Conservation (phyloP, 2,797 vertebrate species). For the Lemur catta region DNA sequence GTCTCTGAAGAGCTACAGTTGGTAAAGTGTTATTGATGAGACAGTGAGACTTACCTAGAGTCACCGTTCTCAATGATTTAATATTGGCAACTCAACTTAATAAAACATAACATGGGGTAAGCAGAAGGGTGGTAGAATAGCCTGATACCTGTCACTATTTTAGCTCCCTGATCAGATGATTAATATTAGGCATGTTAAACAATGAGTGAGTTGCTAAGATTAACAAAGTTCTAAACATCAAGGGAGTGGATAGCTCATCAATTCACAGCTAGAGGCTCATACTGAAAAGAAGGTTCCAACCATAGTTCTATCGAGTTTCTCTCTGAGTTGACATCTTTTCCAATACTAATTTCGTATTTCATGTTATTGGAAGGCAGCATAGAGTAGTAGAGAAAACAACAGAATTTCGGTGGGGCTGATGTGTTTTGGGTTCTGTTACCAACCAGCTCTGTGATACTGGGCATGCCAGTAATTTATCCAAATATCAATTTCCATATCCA, state of each 20-base stretch:
- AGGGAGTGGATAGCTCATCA: neutral
- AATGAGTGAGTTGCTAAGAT: constrained; percentile 25
- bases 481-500: neutral
- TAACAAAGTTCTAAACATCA: constrained; percentile 54
- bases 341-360: constrained; percentile 51
- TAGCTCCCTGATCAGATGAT: neutral
- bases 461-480: neutral
- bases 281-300: neutral
- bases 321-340: constrained; percentile 4
- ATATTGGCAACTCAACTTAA: constrained; percentile 79
- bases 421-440: neutral
- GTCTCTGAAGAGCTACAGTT: constrained; percentile 63
- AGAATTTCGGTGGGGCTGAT: neutral
- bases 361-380: neutral
- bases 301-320: neutral
- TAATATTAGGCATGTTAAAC: constrained; percentile 31
- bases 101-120: constrained; percentile 65
- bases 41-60: constrained; percentile 61
- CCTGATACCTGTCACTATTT: constrained; percentile 56
- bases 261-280: neutral
- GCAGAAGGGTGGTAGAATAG: constrained; percentile 42
- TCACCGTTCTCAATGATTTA: constrained; percentile 81
- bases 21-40: constrained; percentile 79
- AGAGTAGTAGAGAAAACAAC: neutral
- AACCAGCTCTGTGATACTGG: neutral